Base-by-base conservation (phyloP, 2,797 vertebrate species). In the Pangasius larnaudii region DNA sequence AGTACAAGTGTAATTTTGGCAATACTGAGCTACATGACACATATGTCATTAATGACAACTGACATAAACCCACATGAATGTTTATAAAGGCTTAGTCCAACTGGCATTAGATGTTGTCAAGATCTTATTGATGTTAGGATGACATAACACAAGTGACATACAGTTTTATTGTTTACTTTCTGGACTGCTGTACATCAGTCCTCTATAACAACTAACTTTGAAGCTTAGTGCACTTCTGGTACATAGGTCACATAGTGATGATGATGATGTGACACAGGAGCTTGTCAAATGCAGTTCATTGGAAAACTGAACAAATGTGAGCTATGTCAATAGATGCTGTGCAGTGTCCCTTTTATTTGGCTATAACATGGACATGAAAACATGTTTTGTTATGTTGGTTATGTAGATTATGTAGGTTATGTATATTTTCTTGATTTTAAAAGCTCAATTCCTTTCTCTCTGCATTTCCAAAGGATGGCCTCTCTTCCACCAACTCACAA, bases 111-210 rank as follows among this genome's bases (percentile, higher is more conserved):
- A 84, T 53, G 5, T 69, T 84, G 82, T 84, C 82, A 84, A 51
- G 46, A 51, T 46, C 7, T 7, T 84, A 51, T 30, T 65, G 80
- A 84, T 84, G 46, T 69, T 53, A 69, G 46, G n/a, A 53, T 69
- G 61, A 84, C 63, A 74, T 74, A 65, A 83, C 39, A 33, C 61
- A 53, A 69, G 82, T 69, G 82, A 53, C 63, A 84, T 61, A 81
- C 18, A 69, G 63, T 53, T 84, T 84, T 67, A 24, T 63, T 46
- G 63, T 69, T 69, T 69, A 84, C 46, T 84, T 84, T 84, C 82
- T 33, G 39, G 80, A 27, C 24, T 69, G 82, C 10, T 33, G 65
- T 53, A 51, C 46, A 67, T 84, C 36, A 84, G 82, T 84, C n/a
- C 24, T 51, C 46, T n/a, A 65, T 83, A 39, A 83, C 80, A 83